Base-by-base conservation (phyloP, 2,888 invertebrate species). In the Dorcus parallelipipedus region DNA sequence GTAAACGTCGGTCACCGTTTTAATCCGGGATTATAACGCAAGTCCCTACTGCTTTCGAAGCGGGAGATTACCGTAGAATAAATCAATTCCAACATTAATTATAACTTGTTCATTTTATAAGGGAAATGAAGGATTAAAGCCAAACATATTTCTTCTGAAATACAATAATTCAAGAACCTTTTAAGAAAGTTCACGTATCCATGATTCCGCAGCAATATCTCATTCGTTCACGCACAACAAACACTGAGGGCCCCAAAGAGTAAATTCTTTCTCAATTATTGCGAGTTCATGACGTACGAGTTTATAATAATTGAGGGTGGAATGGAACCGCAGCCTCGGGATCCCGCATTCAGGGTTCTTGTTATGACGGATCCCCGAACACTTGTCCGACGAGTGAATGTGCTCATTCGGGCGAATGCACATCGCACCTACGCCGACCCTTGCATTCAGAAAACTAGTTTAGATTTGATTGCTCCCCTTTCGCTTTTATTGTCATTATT, bases 391-490 rank as follows among this genome's bases (percentile, higher is more conserved):
- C 59, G 56, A 50, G 52, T 76, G 73, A 77, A 77, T 74, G 69
- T 64, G 64, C 48, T 60, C 71, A 67, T 52, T 64, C 67, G 66
- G 65, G 69, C 73, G 75, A 54, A 63, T 73, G 68, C 74, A 74
- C 75, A 76, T 76, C 68, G 73, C 74, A 69, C 76, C 75, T 75
- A 73, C 76, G 43, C 45, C 23, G 14, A 23, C 45, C 45, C 45
- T 45, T 10, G 20, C 23, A 45, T 45, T 45, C 45, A 45, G 42
- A 45, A 14, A 45, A 45, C 45, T 45, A 45, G 20, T 45, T 45
- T 45, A 40, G 42, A 42, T 56, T 51, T 43, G 56, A 56, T 56
- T 56, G 26, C 50, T 41, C 43, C 43, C 57, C 48, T 41, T 45
- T 45, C 45, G 33, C 23, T 43, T 48, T 57, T 57, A 57, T 57